These are phyloP conservation scores for Amphimallon solstitiale DNA, from an alignment of 2,888 invertebrate genomes.

Conservation along the genomic window DNA sequence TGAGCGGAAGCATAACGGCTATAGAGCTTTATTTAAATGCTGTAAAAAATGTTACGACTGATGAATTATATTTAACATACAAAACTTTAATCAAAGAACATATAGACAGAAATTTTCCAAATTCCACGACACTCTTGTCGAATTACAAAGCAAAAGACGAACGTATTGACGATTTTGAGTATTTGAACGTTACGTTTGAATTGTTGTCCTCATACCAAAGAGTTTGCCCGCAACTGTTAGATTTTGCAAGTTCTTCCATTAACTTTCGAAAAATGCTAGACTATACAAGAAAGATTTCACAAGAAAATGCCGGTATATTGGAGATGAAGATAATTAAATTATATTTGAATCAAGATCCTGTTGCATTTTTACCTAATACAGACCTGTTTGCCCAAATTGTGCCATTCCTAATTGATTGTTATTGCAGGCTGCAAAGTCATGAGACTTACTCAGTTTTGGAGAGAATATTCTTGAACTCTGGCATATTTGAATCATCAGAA, in stretches of 20 bases:
- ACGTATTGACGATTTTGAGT: slow-evolving; percentile 40
- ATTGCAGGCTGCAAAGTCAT: slow-evolving; percentile 60
- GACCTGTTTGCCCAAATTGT: slow-evolving; percentile 51
- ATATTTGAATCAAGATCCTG: slow-evolving; percentile 57
- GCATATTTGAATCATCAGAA: slow-evolving; percentile 72
- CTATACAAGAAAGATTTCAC: not conserved
- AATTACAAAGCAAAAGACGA: slow-evolving; percentile 54
- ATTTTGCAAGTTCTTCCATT: slow-evolving; percentile 38
- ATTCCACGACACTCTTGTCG: slow-evolving; percentile 55
- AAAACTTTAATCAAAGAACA: slow-evolving; percentile 42
- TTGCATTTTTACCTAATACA: slow-evolving; percentile 55
- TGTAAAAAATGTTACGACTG: slow-evolving; percentile 16
- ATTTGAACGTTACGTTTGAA: slow-evolving; percentile 64
- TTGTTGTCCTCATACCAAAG: slow-evolving; percentile 68
- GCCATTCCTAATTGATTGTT: slow-evolving; percentile 58
- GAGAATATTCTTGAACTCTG: slow-evolving; percentile 70
- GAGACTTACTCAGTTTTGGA: slow-evolving; percentile 59
- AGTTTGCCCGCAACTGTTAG: slow-evolving; percentile 66
- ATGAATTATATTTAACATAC: slow-evolving; percentile 31
- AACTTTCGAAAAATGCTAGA: slow-evolving; percentile 24
- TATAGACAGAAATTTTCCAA: slow-evolving; percentile 57
- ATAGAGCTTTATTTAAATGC: slow-evolving; percentile 43
- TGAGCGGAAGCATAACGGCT: slow-evolving; percentile 50
- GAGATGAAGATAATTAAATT: slow-evolving; percentile 63
- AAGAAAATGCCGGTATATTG: slow-evolving; percentile 42